These are phyloP conservation scores for Patella depressa DNA, from an alignment of 2,888 invertebrate species.

Conservation along the genomic window DNA sequence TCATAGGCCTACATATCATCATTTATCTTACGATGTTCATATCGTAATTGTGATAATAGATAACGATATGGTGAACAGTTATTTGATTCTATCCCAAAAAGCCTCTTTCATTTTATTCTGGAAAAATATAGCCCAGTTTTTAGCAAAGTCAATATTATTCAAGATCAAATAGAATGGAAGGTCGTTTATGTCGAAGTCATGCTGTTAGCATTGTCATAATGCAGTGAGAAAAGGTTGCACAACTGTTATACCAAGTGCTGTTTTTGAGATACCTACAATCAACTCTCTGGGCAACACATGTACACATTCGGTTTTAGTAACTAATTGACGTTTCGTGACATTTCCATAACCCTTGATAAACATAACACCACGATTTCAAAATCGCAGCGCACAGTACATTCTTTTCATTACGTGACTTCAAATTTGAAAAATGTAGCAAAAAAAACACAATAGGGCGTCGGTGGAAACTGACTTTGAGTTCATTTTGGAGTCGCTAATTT, in stretches of 20 bases:
- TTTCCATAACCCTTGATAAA: neutral
- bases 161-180: constrained; percentile 27
- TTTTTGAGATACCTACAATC: constrained; percentile 21
- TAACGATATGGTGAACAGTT: constrained; percentile 41
- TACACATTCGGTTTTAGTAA: neutral
- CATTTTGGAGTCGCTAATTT: too few relatives aligned
- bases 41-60: constrained; percentile 22
- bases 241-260: constrained; percentile 31
- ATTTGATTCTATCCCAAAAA: constrained; percentile 27
- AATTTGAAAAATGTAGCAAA: too few relatives aligned
- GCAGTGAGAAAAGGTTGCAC: constrained; percentile 29
- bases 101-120: constrained; percentile 36
- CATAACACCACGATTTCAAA: too few relatives aligned
- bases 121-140: constrained; percentile 34
- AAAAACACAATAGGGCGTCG: too few relatives aligned
- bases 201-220: constrained; percentile 38
- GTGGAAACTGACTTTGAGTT: too few relatives aligned
- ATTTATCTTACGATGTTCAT: constrained; percentile 23
- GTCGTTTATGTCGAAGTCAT: constrained; percentile 22
- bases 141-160: constrained; percentile 76
- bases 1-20: constrained; percentile 25
- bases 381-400: too few relatives aligned
- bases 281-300: neutral
- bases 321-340: neutral
- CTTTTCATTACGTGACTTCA: too few relatives aligned